Percentiles rank a stretch among this genome's conserved stretches.
Conservation (phyloP, 1,140 invertebrate species). For the Babylonia areolata region DNA sequence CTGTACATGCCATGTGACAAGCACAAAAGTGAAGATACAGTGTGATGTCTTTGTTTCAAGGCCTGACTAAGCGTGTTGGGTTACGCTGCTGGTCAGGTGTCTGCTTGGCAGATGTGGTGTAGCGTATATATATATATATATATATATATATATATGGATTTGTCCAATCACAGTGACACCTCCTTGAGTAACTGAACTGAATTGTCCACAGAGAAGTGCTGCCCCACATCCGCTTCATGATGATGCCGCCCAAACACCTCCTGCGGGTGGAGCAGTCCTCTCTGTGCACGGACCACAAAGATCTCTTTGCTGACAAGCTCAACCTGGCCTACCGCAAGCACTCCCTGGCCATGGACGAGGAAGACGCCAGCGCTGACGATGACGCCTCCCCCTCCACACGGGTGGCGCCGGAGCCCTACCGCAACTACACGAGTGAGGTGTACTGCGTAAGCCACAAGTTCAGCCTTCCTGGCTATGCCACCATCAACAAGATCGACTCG, state of each 20-base stretch:
- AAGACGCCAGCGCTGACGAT: not conserved
- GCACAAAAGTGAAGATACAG: no score
- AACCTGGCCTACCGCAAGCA: constrained; percentile 64
- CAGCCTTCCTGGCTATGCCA: constrained; percentile 54
- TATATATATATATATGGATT: no score
- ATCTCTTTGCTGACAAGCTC: constrained; percentile 58
- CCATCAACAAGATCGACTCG: constrained; percentile 66
- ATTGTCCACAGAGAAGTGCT: constrained; percentile 49
- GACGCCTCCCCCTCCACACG: no score
- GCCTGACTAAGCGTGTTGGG: no score
- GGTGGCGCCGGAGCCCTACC: constrained; percentile 53
- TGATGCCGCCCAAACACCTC: constrained; percentile 67
- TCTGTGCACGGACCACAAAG: constrained; percentile 51
- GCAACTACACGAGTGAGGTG: constrained; percentile 58
- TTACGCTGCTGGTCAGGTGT: no score
- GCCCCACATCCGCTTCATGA: constrained; percentile 66
- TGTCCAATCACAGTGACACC: no score
- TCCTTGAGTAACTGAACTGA: no score
- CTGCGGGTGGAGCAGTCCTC: constrained; percentile 61
- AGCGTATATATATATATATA: no score
- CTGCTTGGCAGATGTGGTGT: no score
- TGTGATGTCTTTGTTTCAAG: no score
- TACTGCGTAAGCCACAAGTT: constrained; percentile 60
- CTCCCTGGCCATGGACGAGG: constrained; percentile 60
- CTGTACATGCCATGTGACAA: no score